These are phyloP conservation scores for Fratercula arctica DNA, from an alignment of 2,797 vertebrate species.

Conservation along the genomic window DNA sequence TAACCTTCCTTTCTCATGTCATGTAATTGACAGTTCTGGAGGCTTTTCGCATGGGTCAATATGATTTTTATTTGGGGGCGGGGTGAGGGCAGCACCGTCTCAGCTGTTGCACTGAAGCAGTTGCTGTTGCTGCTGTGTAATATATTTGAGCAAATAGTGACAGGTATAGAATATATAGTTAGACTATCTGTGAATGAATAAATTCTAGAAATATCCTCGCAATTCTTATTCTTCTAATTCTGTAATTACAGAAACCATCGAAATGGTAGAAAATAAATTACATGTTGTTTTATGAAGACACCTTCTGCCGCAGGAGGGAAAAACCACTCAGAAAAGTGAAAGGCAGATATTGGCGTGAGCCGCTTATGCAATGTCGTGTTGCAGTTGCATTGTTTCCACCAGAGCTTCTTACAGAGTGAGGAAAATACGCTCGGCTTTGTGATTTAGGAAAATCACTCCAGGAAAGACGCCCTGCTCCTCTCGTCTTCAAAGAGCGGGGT, in stretches of 20 bases:
- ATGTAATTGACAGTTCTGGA: not conserved
- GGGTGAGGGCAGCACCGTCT: not conserved
- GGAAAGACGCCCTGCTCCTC: not conserved
- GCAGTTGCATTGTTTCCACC: not conserved
- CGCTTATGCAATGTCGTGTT: not conserved
- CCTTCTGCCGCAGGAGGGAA: not conserved
- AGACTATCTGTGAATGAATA: not conserved
- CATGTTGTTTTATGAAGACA: not conserved
- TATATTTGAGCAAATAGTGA: not conserved
- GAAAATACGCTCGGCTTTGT: not conserved
- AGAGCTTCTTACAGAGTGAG: not conserved
- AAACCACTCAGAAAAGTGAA: not conserved
- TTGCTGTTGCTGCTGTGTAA: not conserved
- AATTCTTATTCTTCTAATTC: not conserved
- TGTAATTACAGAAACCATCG: not conserved
- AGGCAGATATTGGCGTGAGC: not conserved
- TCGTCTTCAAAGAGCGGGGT: slow-evolving; percentile 41
- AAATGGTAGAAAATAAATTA: not conserved
- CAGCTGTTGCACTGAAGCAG: not conserved
- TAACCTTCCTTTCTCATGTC: not conserved
- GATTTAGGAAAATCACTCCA: slow-evolving; percentile 6
- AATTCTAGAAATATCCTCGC: not conserved
- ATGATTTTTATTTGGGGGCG: not conserved
- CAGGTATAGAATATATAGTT: not conserved
- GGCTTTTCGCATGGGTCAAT: not conserved